Base-by-base conservation (phyloP, 2,888 invertebrate genomes). In the Pammene aurita region DNA sequence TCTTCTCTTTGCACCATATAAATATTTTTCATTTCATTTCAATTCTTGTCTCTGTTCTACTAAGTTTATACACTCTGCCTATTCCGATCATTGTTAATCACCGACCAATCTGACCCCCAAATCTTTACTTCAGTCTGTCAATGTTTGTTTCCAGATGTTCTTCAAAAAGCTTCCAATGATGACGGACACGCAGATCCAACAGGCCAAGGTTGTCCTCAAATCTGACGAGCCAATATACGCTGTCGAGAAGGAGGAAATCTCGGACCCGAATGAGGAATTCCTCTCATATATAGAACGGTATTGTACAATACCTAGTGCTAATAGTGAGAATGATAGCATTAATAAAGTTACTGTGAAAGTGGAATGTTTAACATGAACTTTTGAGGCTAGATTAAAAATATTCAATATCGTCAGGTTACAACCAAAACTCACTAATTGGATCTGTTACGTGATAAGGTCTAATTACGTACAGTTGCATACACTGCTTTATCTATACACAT, bases 81-180 rank as follows among this genome's bases (percentile, higher is more conserved):
- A n/a, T n/a, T n/a, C n/a, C n/a, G n/a, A n/a, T n/a, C n/a, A n/a
- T n/a, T 2, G 38, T 38, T 38, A 38, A 38, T 9, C 38, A 38
- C 26, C 26, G 2, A 26, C 26, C 2, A 26, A 26, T 26, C 26
- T 26, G 26, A 26, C 4, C 26, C 26, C 2, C 7, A 38, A 38
- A 38, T 7, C 7, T 7, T 38, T 7, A 38, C 6, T 38, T 38
- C 7, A 5, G 38, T 38, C 2, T 38, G 7, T 9, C 38, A 38
- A 9, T 38, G 38, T 11, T 52, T 34, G 2, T 41, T 78, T 79
- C 0, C 81, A 92, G 91, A 90, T 89, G 89, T 90, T 87, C 79
- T 84, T 85, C 77, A 89, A 87, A 75, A 78, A 78, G 5, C 71
- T 90, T 18, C 90, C 91, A 7, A 82, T 78, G 0, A 75, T 92